Base-by-base conservation (phyloP, 53 echinoderm and acorn worm genomes). In the Luidia sarsii region DNA sequence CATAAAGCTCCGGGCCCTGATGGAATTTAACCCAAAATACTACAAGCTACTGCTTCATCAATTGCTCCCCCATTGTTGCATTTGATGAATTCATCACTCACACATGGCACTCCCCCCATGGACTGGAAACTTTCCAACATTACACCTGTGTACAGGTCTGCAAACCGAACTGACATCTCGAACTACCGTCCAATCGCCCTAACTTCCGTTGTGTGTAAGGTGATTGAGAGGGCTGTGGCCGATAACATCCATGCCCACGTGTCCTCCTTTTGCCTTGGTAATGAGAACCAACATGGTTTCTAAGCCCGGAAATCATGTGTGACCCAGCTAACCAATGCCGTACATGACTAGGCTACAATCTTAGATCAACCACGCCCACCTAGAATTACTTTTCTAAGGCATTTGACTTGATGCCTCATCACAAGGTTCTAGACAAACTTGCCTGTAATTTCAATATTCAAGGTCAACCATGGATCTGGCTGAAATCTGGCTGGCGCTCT, bases 101-200 rank as follows among this genome's bases (percentile, higher is more conserved):
- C 65, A 25, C 31, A 1, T 65, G 82, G 82, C 52, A 30, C 39
- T 52, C 41, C 68, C 32, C 67, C 53, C 7, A 19, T 50, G 9
- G 35, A 61, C 28, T 81, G 61, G 50, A 33, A 65, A 21, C 50
- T 15, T 18, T 65, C 81, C 7, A 32, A 81, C 5, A 33, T 81
- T 16, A 50, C 50, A 28, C 81, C 81, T 2, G 56, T 82, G 1
- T 82, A 35, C 43, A 67, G 67, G 11, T 66, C 66, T 22, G 68
- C 52, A 27, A 23, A 51, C 8, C 67, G 67, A 16, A 15, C 68
- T 9, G 29, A 34, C 8, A 54, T 56, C 25, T 53, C 15, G 15
- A 81, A 81, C 25, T 81, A 81, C 20, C 33, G 81, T 19, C 66
- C 81, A 1, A 48, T 81, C 33, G 65, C 57, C 10, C 16, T 74